Percentiles rank a stretch among this genome's conserved stretches.
These are phyloP conservation scores for Nomada ruficornis DNA, from an alignment of 2,888 invertebrate genomes.

Conservation along the genomic window DNA sequence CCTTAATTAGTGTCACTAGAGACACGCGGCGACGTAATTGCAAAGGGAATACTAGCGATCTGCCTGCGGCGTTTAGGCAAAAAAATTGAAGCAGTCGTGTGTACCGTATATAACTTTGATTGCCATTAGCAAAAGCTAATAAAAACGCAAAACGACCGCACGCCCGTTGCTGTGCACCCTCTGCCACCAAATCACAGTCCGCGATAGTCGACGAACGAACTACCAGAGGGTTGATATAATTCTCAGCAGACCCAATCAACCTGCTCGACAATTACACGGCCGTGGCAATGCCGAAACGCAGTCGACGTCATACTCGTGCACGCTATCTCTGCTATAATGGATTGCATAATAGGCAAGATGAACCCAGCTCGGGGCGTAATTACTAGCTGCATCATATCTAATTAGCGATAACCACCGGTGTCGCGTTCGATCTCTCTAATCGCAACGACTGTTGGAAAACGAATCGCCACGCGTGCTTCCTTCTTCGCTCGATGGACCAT, in stretches of 20 bases:
- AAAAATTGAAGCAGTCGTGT: background rate
- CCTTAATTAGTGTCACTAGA: slow-evolving; percentile 19
- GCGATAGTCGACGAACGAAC: background rate
- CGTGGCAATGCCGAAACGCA: slow-evolving; percentile 16
- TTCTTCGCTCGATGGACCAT: background rate
- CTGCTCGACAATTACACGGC: slow-evolving; percentile 13
- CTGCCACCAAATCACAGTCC: slow-evolving; percentile 24
- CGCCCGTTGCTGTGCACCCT: background rate
- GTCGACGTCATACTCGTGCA: background rate
- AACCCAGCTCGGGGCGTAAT: slow-evolving; percentile 41
- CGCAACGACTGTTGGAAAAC: slow-evolving; percentile 28
- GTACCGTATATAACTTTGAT: background rate
- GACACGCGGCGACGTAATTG: background rate
- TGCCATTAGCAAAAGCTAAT: background rate
- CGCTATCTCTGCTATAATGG: slow-evolving; percentile 37
- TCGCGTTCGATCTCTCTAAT: slow-evolving; percentile 16
- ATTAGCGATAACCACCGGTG: slow-evolving; percentile 51
- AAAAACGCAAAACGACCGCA: background rate
- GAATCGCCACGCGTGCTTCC: slow-evolving; percentile 17
- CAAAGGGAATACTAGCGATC: background rate
- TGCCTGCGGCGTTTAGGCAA: background rate
- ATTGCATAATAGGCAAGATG: slow-evolving; percentile 43
- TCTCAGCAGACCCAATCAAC: slow-evolving; percentile 10
- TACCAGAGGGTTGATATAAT: slow-evolving; percentile 27
- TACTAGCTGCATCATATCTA: slow-evolving; percentile 36